Base-by-base conservation (phyloP, 2,888 invertebrate species). In the Scaptomyza parva region DNA sequence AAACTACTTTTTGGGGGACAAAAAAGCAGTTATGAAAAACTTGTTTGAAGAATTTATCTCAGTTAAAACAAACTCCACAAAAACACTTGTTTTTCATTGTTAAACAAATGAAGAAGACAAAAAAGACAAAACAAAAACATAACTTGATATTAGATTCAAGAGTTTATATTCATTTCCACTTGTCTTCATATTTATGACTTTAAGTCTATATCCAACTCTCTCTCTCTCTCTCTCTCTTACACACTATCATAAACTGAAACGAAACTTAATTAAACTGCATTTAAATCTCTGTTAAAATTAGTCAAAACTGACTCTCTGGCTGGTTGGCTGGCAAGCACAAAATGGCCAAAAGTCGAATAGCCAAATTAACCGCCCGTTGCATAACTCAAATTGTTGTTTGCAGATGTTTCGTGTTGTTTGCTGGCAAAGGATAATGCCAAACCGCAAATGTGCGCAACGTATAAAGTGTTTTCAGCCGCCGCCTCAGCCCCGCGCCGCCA, bases 211-310 rank as follows among this genome's bases (percentile, higher is more conserved):
- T 3, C 11, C 4, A 11, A 5, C n/a, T 11, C 2, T 3, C 2
- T 9, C n/a, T n/a, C n/a, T n/a, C n/a, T n/a, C n/a, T n/a, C n/a
- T n/a, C n/a, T n/a, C n/a, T n/a, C n/a, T n/a, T n/a, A n/a, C n/a
- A n/a, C n/a, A n/a, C n/a, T n/a, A n/a, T 3, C 1, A 11, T 14
- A 35, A 35, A 17, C 35, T 7, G 5, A 14, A 35, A 3, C 9
- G 28, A 50, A 69, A 69, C 77, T 76, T 76, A 83, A 87, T 82
- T 69, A 70, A 83, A 88, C 45, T 60, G 59, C 33, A 17, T 57
- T 86, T 61, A 63, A 73, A 67, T 67, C 65, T 28, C 26, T 11
- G 5, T 5, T n/a, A 6, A 35, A 37, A 60, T 52, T 28, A 24
- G 44, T 44, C 18, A 18, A 18, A 45, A 33, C 12, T 33, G 41